Evolutionary conservation across 1,140 invertebrate genomes (phyloP).

Genomic region (Zaprionus davidi): DNA sequence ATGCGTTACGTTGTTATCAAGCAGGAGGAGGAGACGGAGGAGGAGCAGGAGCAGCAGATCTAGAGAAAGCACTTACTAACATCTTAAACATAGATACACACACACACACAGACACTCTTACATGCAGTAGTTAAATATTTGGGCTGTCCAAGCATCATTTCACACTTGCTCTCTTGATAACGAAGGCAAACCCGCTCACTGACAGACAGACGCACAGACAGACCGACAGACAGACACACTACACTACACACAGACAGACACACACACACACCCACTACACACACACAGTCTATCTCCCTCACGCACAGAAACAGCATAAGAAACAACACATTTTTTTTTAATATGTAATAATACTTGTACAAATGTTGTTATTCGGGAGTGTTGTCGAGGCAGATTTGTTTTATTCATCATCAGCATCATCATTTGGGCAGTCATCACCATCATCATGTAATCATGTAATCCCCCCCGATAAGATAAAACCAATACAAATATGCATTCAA

Average conservation of each 20-base stretch:
- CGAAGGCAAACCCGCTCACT: constrained; percentile 4
- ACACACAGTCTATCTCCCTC: background rate
- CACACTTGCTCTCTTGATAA: constrained; percentile 7
- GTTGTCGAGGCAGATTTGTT: constrained; percentile 28
- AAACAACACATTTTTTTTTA: constrained; percentile 31
- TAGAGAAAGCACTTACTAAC: constrained; percentile 13
- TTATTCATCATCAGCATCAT: background rate
- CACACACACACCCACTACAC: constrained; percentile 5
- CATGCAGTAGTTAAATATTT: constrained; percentile 26
- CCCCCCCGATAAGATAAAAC: constrained; percentile 1
- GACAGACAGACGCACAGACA: constrained; percentile 10
- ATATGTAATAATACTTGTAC: constrained; percentile 43
- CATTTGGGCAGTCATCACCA: background rate
- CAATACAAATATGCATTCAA: constrained; percentile 30
- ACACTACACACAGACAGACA: background rate
- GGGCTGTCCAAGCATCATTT: constrained; percentile 10
- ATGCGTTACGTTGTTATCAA: constrained; percentile 71
- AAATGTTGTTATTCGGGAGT: constrained; percentile 39
- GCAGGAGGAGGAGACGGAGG: constrained; percentile 37
- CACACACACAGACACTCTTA: constrained; percentile 8
- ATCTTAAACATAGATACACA: background rate
- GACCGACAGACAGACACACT: constrained; percentile 2
- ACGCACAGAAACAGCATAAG: background rate
- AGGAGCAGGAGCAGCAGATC: constrained; percentile 14
- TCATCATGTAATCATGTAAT: background rate